Evolutionary conservation across 1,140 invertebrate species (phyloP), one percentile per base, ranked within the genome.

Genomic region (Drosophila trapezifrons): DNA sequence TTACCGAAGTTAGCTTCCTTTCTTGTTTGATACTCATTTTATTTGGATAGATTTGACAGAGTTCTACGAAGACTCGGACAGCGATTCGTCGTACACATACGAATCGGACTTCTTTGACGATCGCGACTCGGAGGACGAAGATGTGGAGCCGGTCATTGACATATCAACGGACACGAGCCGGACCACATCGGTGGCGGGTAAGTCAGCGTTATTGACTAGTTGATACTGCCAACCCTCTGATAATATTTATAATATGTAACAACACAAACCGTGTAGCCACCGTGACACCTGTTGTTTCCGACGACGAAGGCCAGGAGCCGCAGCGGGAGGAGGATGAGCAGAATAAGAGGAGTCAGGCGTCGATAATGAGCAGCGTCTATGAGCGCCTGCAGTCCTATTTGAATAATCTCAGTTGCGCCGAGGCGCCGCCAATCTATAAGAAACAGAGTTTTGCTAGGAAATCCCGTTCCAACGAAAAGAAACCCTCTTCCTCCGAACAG

Each of bases 151-250:
- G 4, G 43, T 89, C 25, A 89, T 89, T 43, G 77, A 89, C 49
- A 75, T 89, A 46, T 89, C 84, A 40, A 89, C 84, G 56, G 84
- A 89, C 32, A 80, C 80, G 8, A 89, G 73, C 49, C 43, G 62
- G 46, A 63, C 64, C 9, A 56, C 66, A 38, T 90, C 77, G 46
- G 54, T 90, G 54, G 77, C 85, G 80, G 84, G 84, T 89, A 89
- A 89, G 84, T 89, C 47, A 55, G 32, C 59, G 57, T 58, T 49
- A 45, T 46, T 60, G 15, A 80, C 77, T 84, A 75, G 80, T 87
- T 89, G 84, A 80, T 87, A 89, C 84, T 89, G 85, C 80, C 85
- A 89, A 90, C 76, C 84, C 80, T 84, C 85, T 89, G 84, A 87
- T 87, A 71, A 84, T 84, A 87, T 89, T 84, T 67, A 89, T 89